Evolutionary conservation across 2,888 invertebrate species (phyloP), one percentile per base, ranked within the genome.

Genomic region (Linnaemya vulpina): DNA sequence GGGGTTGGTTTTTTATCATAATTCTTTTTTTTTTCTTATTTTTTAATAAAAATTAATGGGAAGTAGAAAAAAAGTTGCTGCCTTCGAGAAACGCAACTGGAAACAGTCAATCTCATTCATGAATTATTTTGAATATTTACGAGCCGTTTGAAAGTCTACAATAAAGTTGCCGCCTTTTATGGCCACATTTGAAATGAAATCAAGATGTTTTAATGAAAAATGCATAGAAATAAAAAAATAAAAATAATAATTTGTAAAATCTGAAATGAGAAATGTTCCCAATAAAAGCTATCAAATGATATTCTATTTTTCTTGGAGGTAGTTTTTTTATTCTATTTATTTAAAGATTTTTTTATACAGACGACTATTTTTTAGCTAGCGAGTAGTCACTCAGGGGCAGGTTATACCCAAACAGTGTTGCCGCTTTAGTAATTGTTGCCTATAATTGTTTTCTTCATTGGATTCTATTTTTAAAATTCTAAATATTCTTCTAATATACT

Each of bases 51-150:
- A n/a, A n/a, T n/a, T n/a, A n/a, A n/a, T n/a, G n/a, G n/a, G 63
- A 11, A 13, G 35, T n/a, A 25, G 17, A 46, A 58, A 55, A 60
- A 53, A 35, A 46, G 35, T 46, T 70, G 62, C 70, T 63, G 11
- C 17, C n/a, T 20, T 63, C 49, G 25, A n/a, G n/a, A n/a, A n/a
- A n/a, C n/a, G n/a, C n/a, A n/a, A n/a, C 65, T 20, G 55, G 38
- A 76, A 82, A 82, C 82, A 82, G 20, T 38, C 22, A 46, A 40
- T 70, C 70, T 43, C 40, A 70, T 82, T 77, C 68, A 77, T 67
- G 0, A 77, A 67, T 38, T 13, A 58, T 67, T 43, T 49, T 67
- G 38, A 38, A 49, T 17, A 38, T 55, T 55, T 62, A 62, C 63
- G 22, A 62, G 40, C 46, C 63, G 58, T 81, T 67, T 68, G 63